Base-by-base conservation (phyloP, 2,113 vertebrate genomes). In the Eurystomus gularis region DNA sequence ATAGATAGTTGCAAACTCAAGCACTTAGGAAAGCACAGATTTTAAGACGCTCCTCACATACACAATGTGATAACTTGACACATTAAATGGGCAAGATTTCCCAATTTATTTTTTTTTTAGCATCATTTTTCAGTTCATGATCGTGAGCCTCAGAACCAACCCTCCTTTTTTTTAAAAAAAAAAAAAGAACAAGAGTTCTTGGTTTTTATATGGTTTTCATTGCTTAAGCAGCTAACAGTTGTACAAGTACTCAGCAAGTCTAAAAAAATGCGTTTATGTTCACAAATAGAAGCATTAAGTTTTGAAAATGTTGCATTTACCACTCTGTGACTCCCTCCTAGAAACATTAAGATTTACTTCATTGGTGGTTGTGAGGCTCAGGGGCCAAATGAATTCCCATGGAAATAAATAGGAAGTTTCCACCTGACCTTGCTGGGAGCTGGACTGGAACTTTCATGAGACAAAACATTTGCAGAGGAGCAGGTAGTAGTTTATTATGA, bases 381-480 rank as follows among this genome's bases (percentile, higher is more conserved):
- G 40, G 15, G 14, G 48, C 19, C 72, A 73, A 81, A 83, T 12
- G 12, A 83, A 66, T 46, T 37, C 24, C 5, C 3, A 61, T 2
- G 2, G 26, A 64, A 68, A 55, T 40, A 73, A 73, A 68, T 1
- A 42, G 26, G 21, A 96, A 76, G 35, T 54, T 90, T 94, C 58
- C n/a, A 72, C 31, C 26, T 85, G 82, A 86, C 68, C 58, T 90
- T 77, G 54, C 57, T 71, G 68, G n/a, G 58, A 94, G 23, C 64
- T 73, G 35, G 42, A 68, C 39, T 60, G 85, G 49, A 93, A 75
- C 46, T 69, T 91, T 10, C 61, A 69, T 11, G 21, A 91, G 19
- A n/a, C 49, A 91, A 86, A 89, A 89, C 48, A 91, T 52, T 93
- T 91, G 39, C 72, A 84, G 58, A 94, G 26, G 15, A 91, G 28